Percentiles rank a stretch among this genome's conserved stretches.
Conservation (phyloP, 2,113 vertebrate genomes). For the Calyptomena viridis region DNA sequence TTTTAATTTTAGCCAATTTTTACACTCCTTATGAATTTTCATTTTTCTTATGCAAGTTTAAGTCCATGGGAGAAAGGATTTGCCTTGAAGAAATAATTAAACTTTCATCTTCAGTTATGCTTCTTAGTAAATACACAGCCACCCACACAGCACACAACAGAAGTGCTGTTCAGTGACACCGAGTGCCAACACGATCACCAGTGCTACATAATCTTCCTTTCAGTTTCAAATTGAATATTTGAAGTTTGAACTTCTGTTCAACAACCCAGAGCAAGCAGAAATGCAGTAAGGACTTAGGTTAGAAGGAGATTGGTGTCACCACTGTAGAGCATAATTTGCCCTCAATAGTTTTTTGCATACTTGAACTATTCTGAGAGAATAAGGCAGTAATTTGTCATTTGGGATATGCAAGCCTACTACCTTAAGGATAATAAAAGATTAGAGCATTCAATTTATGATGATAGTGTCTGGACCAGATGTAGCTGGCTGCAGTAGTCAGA, state of each 20-base stretch:
- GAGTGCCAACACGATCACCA: constrained; percentile 29
- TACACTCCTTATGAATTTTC: constrained; percentile 63
- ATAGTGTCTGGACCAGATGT: neutral
- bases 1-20: constrained; percentile 67
- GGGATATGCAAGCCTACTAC: neutral
- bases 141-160: constrained; percentile 1
- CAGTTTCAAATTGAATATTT: constrained; percentile 6
- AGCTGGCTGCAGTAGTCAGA: neutral
- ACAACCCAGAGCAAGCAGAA: neutral
- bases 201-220: neutral
- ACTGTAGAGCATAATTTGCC: neutral
- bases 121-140: constrained; percentile 56
- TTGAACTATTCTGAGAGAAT: neutral
- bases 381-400: neutral
- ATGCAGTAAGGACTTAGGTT: neutral
- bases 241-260: neutral
- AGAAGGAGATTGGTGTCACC: neutral
- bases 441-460: neutral
- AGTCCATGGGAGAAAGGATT: constrained; percentile 41
- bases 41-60: constrained; percentile 58
- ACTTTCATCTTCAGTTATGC: constrained; percentile 62
- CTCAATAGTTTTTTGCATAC: neutral
- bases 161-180: constrained; percentile 21
- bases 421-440: neutral
- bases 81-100: constrained; percentile 70